Evolutionary conservation across 1,140 invertebrate genomes (phyloP).

Genomic region (Apis laboriosa): DNA sequence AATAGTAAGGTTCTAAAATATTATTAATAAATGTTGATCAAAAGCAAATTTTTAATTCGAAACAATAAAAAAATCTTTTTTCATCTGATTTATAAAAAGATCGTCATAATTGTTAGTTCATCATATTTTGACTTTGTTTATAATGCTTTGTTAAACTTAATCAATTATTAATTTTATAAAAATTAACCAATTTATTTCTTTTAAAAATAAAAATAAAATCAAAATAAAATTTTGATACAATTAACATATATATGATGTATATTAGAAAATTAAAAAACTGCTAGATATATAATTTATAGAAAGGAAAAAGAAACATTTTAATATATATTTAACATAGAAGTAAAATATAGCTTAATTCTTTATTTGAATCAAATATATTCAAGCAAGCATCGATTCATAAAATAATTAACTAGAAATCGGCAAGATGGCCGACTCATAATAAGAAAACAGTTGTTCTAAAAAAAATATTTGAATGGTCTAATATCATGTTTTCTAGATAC

Average conservation of each 20-base stretch:
- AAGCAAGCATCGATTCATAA: neutral
- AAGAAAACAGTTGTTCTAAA: conserved; percentile 21
- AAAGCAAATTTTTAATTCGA: neutral
- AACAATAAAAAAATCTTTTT: neutral
- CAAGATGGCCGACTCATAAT: conserved; percentile 12
- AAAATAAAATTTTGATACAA: neutral
- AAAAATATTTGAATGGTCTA: neutral
- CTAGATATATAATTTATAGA: too few relatives aligned
- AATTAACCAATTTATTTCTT: neutral
- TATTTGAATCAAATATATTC: neutral
- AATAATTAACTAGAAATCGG: neutral
- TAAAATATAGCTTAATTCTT: too few relatives aligned
- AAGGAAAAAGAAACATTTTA: too few relatives aligned
- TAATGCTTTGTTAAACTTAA: neutral
- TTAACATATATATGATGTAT: neutral
- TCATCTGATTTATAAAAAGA: neutral
- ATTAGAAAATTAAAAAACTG: too few relatives aligned
- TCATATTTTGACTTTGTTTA: neutral
- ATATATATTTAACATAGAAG: neutral
- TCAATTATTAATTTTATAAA: neutral
- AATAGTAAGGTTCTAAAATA: neutral
- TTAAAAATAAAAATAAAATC: neutral
- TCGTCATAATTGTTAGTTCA: neutral
- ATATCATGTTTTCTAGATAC: neutral
- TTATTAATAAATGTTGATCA: conserved; percentile 4